phyloP scores from a whole-genome alignment of 2,888 invertebrate genomes.

The Meganola albula region DNA sequence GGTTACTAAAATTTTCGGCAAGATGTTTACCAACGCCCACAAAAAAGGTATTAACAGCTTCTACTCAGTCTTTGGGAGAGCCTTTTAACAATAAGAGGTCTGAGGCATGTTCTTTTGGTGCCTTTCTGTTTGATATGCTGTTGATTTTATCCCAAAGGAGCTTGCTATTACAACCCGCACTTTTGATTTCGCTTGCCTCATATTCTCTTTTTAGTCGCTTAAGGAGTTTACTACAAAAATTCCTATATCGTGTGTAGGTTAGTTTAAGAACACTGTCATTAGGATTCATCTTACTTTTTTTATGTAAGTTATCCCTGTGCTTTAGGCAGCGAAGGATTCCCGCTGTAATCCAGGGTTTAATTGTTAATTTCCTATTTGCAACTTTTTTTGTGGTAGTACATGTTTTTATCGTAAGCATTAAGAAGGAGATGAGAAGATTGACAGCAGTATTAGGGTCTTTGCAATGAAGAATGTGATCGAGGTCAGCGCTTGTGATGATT shows the following conservation, averaged over 20 bases:
- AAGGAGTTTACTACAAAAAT: neutral
- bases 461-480: neutral
- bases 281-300: neutral
- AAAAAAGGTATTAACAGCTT: conserved; percentile 1
- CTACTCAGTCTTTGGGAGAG: neutral
- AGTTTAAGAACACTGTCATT: neutral
- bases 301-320: neutral
- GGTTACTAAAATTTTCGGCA: no score
- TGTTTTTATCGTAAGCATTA: neutral
- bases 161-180: neutral
- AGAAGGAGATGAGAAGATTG: neutral
- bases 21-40: neutral
- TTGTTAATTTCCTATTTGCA: conserved; percentile 1
- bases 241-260: conserved; percentile 1
- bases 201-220: neutral
- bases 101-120: neutral
- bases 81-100: neutral
- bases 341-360: conserved; percentile 1
- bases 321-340: neutral
- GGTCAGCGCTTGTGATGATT: neutral
- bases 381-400: neutral
- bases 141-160: neutral
- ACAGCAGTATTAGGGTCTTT: neutral
- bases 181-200: neutral
- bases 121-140: neutral